Conservation (phyloP, 2,888 invertebrate species). For the Trichacis sp. region DNA sequence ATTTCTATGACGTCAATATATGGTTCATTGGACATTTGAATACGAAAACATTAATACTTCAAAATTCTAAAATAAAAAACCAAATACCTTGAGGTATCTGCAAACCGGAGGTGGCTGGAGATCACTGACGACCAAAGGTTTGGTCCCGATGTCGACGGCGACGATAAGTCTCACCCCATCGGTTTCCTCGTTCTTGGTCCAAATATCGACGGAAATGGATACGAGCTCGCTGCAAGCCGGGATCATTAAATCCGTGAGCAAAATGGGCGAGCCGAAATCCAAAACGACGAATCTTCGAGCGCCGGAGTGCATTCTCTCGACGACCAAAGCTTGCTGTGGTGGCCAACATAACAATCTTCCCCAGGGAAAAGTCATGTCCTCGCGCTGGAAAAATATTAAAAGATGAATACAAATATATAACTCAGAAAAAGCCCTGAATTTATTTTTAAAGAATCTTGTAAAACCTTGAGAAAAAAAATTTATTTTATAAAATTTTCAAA, state of each 20-base stretch:
- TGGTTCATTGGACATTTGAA: no score
- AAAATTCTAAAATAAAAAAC: constrained; percentile 7
- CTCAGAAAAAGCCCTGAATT: no score
- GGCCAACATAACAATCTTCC: constrained; percentile 83
- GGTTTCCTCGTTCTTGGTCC: constrained; percentile 87
- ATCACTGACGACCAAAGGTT: constrained; percentile 88
- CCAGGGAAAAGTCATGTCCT: constrained; percentile 74
- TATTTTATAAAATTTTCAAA: no score
- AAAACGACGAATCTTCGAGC: constrained; percentile 92
- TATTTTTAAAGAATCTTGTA: no score
- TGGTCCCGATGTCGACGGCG: constrained; percentile 87
- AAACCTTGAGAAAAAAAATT: no score
- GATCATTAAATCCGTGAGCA: constrained; percentile 88
- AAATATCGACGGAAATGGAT: constrained; percentile 89
- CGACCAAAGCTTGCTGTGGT: constrained; percentile 87
- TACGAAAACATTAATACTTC: background rate
- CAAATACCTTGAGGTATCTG: constrained; percentile 85
- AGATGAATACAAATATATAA: no score
- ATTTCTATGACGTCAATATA: no score
- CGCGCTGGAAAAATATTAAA: no score
- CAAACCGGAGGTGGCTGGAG: constrained; percentile 92
- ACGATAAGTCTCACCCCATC: constrained; percentile 88
- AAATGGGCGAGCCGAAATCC: constrained; percentile 88
- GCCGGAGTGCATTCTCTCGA: constrained; percentile 94
- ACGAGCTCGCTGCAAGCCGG: constrained; percentile 86